phyloP scores from a whole-genome alignment of 2,888 invertebrate genomes.

The Dioctria rufipes region DNA sequence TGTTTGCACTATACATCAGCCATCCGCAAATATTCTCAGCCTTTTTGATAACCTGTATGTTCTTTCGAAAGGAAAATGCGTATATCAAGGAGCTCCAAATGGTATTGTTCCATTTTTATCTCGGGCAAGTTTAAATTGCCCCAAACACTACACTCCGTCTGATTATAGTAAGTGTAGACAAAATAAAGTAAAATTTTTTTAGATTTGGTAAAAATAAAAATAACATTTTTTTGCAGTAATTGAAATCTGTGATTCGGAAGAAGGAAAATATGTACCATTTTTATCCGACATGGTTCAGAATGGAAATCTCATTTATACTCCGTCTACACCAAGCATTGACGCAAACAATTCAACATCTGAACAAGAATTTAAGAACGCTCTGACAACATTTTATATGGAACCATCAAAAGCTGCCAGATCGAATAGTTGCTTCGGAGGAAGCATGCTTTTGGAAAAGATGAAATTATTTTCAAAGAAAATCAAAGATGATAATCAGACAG shows the following conservation, averaged over 20 bases:
- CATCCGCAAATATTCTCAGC: constrained; percentile 77
- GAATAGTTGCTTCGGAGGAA: constrained; percentile 47
- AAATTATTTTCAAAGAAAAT: constrained; percentile 71
- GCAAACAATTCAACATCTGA: constrained; percentile 53
- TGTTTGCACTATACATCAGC: constrained; percentile 82
- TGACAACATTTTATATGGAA: constrained; percentile 68
- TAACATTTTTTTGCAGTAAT: constrained; percentile 73
- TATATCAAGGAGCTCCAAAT: constrained; percentile 77
- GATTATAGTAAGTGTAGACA: constrained; percentile 76
- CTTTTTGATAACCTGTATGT: constrained; percentile 79
- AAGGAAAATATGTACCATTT: constrained; percentile 72
- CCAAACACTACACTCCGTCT: constrained; percentile 79
- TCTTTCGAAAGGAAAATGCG: constrained; percentile 77
- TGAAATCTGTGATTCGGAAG: constrained; percentile 75
- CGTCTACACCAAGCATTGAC: constrained; percentile 38
- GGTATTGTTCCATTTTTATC: constrained; percentile 77
- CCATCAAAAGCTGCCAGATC: constrained; percentile 51
- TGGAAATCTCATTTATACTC: constrained; percentile 72
- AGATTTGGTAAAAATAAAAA: not conserved
- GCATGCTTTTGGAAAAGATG: constrained; percentile 72
- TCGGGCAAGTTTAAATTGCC: constrained; percentile 75
- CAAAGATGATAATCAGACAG: constrained; percentile 70
- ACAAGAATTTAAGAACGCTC: constrained; percentile 72
- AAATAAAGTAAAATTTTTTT: not conserved
- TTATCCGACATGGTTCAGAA: constrained; percentile 75